These are phyloP conservation scores for Caerostris darwini DNA, from an alignment of 1,140 invertebrate species.

Conservation along the genomic window DNA sequence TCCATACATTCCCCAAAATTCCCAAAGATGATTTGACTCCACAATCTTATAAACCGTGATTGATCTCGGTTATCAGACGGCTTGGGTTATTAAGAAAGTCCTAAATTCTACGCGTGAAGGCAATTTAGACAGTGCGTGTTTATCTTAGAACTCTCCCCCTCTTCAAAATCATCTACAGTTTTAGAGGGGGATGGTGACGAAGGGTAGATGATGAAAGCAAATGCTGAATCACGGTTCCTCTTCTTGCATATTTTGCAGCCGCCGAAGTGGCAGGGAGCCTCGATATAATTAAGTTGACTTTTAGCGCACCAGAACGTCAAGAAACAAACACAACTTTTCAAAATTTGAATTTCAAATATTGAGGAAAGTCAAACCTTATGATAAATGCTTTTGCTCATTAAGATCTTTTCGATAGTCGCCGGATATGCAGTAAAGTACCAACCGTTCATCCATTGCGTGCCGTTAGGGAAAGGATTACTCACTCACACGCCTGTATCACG, in stretches of 20 bases:
- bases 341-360: slow-evolving; percentile 67
- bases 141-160: neutral
- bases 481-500: neutral
- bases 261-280: neutral
- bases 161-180: slow-evolving; percentile 13
- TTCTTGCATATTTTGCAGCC: neutral
- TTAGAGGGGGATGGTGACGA: too few relatives aligned
- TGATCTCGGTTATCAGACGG: neutral
- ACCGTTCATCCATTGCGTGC: neutral
- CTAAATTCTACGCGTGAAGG: neutral
- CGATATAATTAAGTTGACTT: slow-evolving; percentile 62
- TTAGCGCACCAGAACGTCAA: neutral
- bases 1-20: too few relatives aligned
- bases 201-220: neutral
- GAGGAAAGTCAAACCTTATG: slow-evolving; percentile 44
- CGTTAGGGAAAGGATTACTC: neutral
- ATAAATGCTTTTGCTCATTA: slow-evolving; percentile 63
- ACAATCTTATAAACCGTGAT: neutral
- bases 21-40: too few relatives aligned
- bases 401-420: slow-evolving; percentile 42
- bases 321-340: slow-evolving; percentile 64
- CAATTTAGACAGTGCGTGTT: slow-evolving; percentile 21
- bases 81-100: neutral
- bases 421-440: neutral
- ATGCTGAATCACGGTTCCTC: slow-evolving; percentile 42